These are phyloP conservation scores for Agrotis puta DNA, from an alignment of 2,888 invertebrate genomes.

Conservation along the genomic window DNA sequence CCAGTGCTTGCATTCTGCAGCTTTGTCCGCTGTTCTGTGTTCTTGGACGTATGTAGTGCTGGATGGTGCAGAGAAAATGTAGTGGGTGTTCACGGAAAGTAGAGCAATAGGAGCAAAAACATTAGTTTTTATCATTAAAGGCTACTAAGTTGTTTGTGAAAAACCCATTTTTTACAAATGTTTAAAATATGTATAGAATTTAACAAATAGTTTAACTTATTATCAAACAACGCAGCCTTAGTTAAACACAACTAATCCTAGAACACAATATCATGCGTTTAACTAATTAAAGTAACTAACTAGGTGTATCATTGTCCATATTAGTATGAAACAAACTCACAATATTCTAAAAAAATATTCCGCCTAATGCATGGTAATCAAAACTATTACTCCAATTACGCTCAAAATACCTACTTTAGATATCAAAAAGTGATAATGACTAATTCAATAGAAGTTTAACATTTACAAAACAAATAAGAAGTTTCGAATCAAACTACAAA, in stretches of 20 bases:
- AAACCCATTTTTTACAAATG: too few species aligned
- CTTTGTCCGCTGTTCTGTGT: conserved; percentile 76
- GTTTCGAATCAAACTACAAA: neutral
- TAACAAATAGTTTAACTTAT: too few species aligned
- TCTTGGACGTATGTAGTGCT: conserved; percentile 54
- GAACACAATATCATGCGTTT: neutral
- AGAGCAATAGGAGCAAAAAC: too few species aligned
- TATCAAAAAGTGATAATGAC: neutral
- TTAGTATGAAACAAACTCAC: too few species aligned
- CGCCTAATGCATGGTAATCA: neutral
- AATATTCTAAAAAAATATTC: neutral
- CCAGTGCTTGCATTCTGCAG: conserved; percentile 90
- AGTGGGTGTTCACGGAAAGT: too few species aligned
- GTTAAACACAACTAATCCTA: neutral
- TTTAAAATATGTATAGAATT: too few species aligned
- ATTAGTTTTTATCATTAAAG: too few species aligned
- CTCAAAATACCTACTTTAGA: neutral
- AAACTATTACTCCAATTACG: neutral
- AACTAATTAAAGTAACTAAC: neutral
- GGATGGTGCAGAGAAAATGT: conserved; percentile 62
- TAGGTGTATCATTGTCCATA: too few species aligned
- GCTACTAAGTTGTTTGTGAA: too few species aligned
- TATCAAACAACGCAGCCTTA: too few species aligned
- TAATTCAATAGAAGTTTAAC: neutral
- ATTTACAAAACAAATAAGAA: neutral